Conservation (phyloP, 92 coral and sea anemone genomes). For the Virgularia gustaviana region DNA sequence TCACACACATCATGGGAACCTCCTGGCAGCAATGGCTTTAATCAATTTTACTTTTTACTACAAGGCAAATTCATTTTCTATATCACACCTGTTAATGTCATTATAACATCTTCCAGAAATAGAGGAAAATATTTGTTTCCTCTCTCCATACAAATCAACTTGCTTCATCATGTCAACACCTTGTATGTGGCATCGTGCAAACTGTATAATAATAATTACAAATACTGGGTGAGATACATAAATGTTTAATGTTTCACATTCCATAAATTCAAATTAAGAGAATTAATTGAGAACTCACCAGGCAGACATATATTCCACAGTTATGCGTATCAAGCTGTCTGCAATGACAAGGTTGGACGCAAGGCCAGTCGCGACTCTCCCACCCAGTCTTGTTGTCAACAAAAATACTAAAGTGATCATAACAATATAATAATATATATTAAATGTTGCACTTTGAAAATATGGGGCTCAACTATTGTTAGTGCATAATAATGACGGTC, state of each 20-base stretch:
- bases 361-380: slow-evolving; percentile 1
- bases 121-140: slow-evolving; percentile 7
- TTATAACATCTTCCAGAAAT: slow-evolving; percentile 38
- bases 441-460: no score
- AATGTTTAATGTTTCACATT: background rate
- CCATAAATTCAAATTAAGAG: background rate
- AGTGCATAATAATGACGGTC: no score
- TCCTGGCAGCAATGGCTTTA: no score
- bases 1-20: no score
- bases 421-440: no score
- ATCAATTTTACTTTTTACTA: no score
- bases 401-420: background rate
- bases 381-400: slow-evolving; percentile 13
- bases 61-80: no score
- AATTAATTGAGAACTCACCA: slow-evolving; percentile 3
- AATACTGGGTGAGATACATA: background rate
- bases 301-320: slow-evolving; percentile 26
- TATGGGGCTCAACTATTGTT: no score
- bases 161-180: background rate
- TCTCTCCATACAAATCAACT: background rate
- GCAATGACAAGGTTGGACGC: slow-evolving; percentile 7
- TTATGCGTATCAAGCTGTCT: slow-evolving; percentile 1
- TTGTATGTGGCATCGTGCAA: background rate
- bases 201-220: background rate
- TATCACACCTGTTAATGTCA: slow-evolving; percentile 20